Evolutionary conservation across 2,888 invertebrate genomes (phyloP), one percentile per base, ranked within the genome.

Genomic region (Tholera decimalis): DNA sequence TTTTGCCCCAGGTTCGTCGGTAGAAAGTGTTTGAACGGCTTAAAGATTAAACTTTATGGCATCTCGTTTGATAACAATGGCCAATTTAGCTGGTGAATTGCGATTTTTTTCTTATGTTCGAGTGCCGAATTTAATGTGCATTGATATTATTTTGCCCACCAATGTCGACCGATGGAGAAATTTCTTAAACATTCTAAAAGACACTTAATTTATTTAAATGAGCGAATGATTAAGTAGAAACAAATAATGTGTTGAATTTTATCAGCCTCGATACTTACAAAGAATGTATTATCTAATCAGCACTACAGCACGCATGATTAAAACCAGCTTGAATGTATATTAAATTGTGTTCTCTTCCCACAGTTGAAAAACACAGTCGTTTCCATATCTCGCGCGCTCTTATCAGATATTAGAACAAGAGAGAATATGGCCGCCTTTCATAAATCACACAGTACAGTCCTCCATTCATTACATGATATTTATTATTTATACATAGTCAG

Each of bases 21-120:
- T 88, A 89, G 90, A 89, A 89, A 91, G 89, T 88, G 88, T 86
- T 88, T 83, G 85, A 81, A 83, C 82, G 81, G 74, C 84, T 83
- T 79, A 63, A 80, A 84, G 80, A 84, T 87, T 85, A 82, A 85
- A 79, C 77, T 84, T 84, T 85, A 81, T 83, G 74, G 77, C 80
- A 83, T 84, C 82, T 79, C 80, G 79, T 82, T 82, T 81, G 77
- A 85, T 86, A 81, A 88, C 89, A 88, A 88, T 88, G 79, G 85
- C 80, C 85, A 86, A 85, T 88, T 86, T 83, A 75, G 72, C 57
- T 66, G 74, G 76, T 83, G 83, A 79, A 75, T 82, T 76, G 77
- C 68, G 65, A 81, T 86, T 83, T 84, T 85, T 74, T 73, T 59
- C 74, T 75, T 66, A 65, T 59, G 57, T 54, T 46, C 61, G 54